These are phyloP conservation scores for Julus scandinavius DNA, from an alignment of 2,888 invertebrate genomes.

Conservation along the genomic window DNA sequence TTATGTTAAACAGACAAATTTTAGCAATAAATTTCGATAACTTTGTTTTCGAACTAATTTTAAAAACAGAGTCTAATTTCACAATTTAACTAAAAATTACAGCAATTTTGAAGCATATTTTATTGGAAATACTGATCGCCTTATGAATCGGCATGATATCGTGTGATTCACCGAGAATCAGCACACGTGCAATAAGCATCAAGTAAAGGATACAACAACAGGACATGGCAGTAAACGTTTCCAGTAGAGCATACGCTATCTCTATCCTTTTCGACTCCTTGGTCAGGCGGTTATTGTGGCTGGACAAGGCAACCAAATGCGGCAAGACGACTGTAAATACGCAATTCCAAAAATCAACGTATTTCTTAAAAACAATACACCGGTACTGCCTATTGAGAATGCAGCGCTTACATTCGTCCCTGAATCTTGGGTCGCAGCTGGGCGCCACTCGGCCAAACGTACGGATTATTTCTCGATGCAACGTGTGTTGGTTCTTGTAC, in stretches of 20 bases:
- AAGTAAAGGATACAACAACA: conserved; percentile 66
- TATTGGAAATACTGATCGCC: too few species aligned
- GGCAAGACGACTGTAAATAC: conserved; percentile 71
- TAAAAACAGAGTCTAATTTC: too few species aligned
- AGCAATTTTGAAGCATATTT: too few species aligned
- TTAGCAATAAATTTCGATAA: too few species aligned
- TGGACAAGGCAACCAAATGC: conserved; percentile 71
- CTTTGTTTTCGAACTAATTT: too few species aligned
- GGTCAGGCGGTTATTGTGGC: conserved; percentile 70
- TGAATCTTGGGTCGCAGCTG: conserved; percentile 71
- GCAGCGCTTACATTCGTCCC: conserved; percentile 72
- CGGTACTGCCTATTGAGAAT: too few species aligned
- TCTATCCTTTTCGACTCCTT: conserved; percentile 72
- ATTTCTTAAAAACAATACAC: not conserved
- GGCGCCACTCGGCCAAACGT: conserved; percentile 74
- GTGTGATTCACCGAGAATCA: too few species aligned
- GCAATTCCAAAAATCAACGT: not conserved
- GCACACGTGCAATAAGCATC: not conserved
- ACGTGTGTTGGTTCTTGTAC: conserved; percentile 65
- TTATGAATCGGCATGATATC: too few species aligned
- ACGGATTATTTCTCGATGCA: conserved; percentile 72
- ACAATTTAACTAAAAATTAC: too few species aligned
- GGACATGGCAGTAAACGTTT: conserved; percentile 73
- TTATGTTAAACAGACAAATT: too few species aligned
- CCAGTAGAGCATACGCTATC: conserved; percentile 73